Evolutionary conservation across 2,888 invertebrate species (phyloP), one percentile per base, ranked within the genome.

Genomic region (Lasioglossum leucozonium): DNA sequence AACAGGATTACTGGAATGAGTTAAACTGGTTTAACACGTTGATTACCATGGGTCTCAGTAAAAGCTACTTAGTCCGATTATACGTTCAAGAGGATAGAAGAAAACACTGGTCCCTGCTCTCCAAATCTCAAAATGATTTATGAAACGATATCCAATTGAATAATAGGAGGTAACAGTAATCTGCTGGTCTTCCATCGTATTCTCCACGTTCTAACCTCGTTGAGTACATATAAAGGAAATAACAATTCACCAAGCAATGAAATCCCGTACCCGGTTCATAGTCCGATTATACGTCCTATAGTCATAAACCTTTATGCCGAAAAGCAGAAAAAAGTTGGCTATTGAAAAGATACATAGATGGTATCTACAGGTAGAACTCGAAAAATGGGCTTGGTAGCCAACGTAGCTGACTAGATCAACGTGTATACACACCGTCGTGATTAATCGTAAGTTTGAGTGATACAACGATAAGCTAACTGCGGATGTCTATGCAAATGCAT

Each of bases 221-320:
- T 0, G 99, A 99, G 95, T 99, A 99, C 93, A 97, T 98, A 95
- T 99, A 99, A 62, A 99, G 96, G 95, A 99, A 99, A 95, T 99
- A 99, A 91, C 99, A 97, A 95, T 99, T 99, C 91, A 99, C 97
- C 84, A 99, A 96, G 95, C 99, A 99, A 94, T 99, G 99, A 95
- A 99, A 99, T 4, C 99, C 99, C 0, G 98, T 98, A 8, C 96
- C 96, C 0, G 98, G 98, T 67, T 96, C 97, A n/a, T n/a, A n/a
- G n/a, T n/a, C n/a, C n/a, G n/a, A n/a, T n/a, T 44, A 16, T 44
- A 44, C 16, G 44, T 5, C 44, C 16, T 44, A 4, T 5, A 44
- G 5, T 5, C 44, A 44, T 44, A 18, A 44, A 18, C 16, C 16
- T 44, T 16, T 16, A 44, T 18, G 16, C 44, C 16, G 44, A 44